phyloP scores from a whole-genome alignment of 2,113 vertebrate species.

The Spermophilus dauricus region DNA sequence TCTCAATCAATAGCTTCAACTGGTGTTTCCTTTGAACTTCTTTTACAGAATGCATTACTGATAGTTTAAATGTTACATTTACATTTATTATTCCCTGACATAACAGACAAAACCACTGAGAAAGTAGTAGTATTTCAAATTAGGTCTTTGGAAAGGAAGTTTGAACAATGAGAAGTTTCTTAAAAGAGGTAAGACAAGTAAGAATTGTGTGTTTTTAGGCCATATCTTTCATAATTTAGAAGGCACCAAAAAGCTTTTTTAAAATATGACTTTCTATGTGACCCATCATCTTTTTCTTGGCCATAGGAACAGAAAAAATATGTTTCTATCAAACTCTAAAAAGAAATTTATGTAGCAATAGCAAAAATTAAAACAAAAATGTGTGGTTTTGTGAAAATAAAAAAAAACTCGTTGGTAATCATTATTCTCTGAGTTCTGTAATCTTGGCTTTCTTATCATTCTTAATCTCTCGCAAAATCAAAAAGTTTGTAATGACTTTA shows the following conservation, averaged over 20 bases:
- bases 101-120: slow-evolving; percentile 79
- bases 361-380: not conserved
- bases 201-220: not conserved
- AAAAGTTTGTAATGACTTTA: not conserved
- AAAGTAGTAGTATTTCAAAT: slow-evolving; percentile 83
- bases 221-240: not conserved
- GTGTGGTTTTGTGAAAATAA: not conserved
- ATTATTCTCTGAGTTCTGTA: not conserved
- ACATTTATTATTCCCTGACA: slow-evolving; percentile 87
- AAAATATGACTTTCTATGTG: not conserved
- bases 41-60: slow-evolving; percentile 86
- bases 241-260: not conserved
- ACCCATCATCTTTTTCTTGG: not conserved
- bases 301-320: not conserved
- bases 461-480: not conserved
- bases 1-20: slow-evolving; percentile 80
- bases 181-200: slow-evolving; percentile 50
- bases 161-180: slow-evolving; percentile 79
- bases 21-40: slow-evolving; percentile 86
- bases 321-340: not conserved
- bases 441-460: not conserved
- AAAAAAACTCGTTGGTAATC: not conserved
- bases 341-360: not conserved
- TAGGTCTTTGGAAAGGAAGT: slow-evolving; percentile 79
- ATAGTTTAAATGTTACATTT: slow-evolving; percentile 89